A percentile compares a stretch with the other conserved stretches of the same genome.
Evolutionary conservation across 1,140 invertebrate genomes (phyloP).

Genomic region (Rhagoletis pomonella): DNA sequence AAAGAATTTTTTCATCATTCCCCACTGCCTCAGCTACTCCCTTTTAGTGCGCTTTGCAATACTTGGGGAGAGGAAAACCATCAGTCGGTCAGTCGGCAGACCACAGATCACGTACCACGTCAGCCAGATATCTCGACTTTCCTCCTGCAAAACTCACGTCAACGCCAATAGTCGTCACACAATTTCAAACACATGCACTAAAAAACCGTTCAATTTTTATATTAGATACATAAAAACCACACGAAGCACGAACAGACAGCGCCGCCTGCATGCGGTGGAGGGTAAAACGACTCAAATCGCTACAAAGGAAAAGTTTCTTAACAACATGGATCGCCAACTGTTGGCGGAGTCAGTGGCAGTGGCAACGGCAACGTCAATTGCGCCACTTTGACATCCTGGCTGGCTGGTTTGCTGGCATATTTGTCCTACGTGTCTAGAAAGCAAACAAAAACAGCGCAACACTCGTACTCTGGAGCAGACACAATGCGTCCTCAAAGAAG

Average conservation of each 20-base stretch:
- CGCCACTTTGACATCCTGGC: slow-evolving; percentile 20
- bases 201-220: slow-evolving; percentile 31
- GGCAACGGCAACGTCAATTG: slow-evolving; percentile 13
- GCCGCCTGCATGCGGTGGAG: not conserved
- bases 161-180: not conserved
- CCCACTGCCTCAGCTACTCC: not conserved
- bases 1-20: no score
- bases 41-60: not conserved
- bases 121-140: not conserved
- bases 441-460: not conserved
- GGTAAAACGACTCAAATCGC: not conserved
- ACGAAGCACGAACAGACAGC: not conserved
- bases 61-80: not conserved
- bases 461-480: slow-evolving; percentile 5
- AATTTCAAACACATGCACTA: not conserved
- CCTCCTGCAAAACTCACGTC: not conserved
- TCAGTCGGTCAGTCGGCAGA: not conserved
- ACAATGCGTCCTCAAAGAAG: slow-evolving; percentile 28
- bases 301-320: slow-evolving; percentile 43
- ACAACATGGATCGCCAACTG: slow-evolving; percentile 18
- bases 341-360: not conserved
- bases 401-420: slow-evolving; percentile 2
- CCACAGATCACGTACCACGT: slow-evolving; percentile 16
- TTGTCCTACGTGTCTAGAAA: slow-evolving; percentile 28
- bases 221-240: slow-evolving; percentile 44